Evolutionary conservation across 2,113 vertebrate genomes (phyloP).

Genomic region (Eublepharis macularius): DNA sequence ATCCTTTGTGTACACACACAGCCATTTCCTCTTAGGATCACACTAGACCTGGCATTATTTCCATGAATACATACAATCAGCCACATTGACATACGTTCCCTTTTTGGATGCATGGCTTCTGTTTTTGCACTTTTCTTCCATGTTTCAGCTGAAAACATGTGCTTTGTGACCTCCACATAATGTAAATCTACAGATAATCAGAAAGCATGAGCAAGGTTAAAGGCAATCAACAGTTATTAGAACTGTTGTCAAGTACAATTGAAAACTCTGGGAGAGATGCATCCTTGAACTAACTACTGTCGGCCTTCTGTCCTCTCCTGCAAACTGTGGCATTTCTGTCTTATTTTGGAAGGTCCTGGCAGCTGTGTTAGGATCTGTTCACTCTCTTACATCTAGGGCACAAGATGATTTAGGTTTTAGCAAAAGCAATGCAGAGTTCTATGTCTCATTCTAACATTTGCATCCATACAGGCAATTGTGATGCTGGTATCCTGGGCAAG

Average conservation of each 20-base stretch:
- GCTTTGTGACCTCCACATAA: slow-evolving; percentile 46
- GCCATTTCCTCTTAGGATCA: not conserved
- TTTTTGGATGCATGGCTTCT: too few species aligned
- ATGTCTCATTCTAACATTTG: not conserved
- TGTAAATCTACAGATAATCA: slow-evolving; percentile 50
- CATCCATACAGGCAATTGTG: too few species aligned
- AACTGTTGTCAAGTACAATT: slow-evolving; percentile 59
- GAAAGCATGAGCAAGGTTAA: slow-evolving; percentile 52
- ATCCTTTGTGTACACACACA: slow-evolving; percentile 27
- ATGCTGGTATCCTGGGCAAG: too few species aligned
- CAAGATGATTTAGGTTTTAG: not conserved
- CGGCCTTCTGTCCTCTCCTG: slow-evolving; percentile 47
- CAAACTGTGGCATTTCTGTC: slow-evolving; percentile 28
- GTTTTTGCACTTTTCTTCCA: too few species aligned
- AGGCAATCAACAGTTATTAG: slow-evolving; percentile 57
- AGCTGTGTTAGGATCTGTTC: slow-evolving; percentile 18
- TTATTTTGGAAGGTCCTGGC: slow-evolving; percentile 29
- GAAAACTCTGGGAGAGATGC: slow-evolving; percentile 59
- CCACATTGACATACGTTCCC: too few species aligned
- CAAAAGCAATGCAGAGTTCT: not conserved
- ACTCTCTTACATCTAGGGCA: not conserved
- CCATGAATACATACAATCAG: too few species aligned
- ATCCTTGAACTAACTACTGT: slow-evolving; percentile 63
- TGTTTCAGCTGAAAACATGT: slow-evolving; percentile 20
- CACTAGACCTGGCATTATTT: too few species aligned